phyloP scores from a whole-genome alignment of 2,888 invertebrate genomes.

The Tridacna gigas region DNA sequence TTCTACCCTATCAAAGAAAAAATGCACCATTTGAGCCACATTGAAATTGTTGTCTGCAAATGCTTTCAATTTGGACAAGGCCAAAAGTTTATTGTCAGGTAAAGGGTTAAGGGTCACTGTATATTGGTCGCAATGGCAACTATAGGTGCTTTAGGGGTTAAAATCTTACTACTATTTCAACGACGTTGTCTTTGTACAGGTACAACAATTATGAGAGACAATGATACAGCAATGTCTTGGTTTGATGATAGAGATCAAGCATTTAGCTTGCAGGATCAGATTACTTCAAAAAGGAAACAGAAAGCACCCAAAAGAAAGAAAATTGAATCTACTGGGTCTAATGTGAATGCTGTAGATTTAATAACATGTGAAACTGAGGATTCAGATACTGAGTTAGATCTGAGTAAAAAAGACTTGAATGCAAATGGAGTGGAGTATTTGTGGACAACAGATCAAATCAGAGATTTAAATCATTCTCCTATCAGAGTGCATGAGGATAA shows the following conservation, averaged over 20 bases:
- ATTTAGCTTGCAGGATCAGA: not conserved
- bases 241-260: not conserved
- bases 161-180: too few species aligned
- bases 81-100: too few species aligned
- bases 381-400: not conserved
- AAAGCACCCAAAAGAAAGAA: slow-evolving; percentile 8
- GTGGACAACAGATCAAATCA: not conserved
- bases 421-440: not conserved
- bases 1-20: too few species aligned
- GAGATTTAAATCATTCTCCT: not conserved
- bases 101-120: too few species aligned
- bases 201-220: too few species aligned
- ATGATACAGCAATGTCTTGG: too few species aligned
- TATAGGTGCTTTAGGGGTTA: too few species aligned
- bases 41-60: too few species aligned
- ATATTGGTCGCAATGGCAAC: too few species aligned
- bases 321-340: not conserved
- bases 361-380: not conserved
- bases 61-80: too few species aligned
- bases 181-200: too few species aligned
- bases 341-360: not conserved
- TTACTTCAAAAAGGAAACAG: slow-evolving; percentile 7
- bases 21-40: too few species aligned
- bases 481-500: not conserved
- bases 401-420: not conserved